Base-by-base conservation (phyloP, 2,888 invertebrate genomes). In the Diaprepes abbreviatus region DNA sequence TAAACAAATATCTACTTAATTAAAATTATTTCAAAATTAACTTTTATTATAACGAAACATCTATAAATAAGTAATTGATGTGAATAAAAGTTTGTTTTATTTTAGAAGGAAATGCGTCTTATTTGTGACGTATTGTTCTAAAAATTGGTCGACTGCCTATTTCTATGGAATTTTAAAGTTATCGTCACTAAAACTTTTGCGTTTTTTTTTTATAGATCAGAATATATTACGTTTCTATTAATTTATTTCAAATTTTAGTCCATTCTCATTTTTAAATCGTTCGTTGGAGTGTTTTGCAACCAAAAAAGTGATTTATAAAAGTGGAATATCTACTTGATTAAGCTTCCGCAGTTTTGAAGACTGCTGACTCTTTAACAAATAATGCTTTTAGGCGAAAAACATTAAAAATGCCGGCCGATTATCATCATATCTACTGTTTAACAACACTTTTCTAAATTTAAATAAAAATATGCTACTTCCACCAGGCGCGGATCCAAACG, bases 121-220 rank as follows among this genome's bases (percentile, higher is more conserved):
- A 21, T 6, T 28, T 31, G n/a, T 50, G 28, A 50, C 28, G 28
- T 28, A 1, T 7, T 14, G 7, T 1, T 28, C 12, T 7, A 21
- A 48, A 48, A 48, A 50, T 50, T 50, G 28, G 48, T 50, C 14
- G 10, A 5, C 48, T 28, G 48, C 28, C 28, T 50, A 28, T 28
- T 31, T 28, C 28, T 9, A 16, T n/a, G 1, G 28, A 28, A 50
- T 5, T 50, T 50, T 9, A 1, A 50, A 50, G 14, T 12, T 50
- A 16, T 14, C 48, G 48, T 28, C 48, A 50, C 16, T 14, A 28
- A 50, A 45, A 6, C 5, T 5, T 24, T 45, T 45, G 21, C 12
- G 45, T 3, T 1, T 45, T 24, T 19, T 21, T 38, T 38, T 17
- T 40, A 3, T 17, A 14, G 6, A 14, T 2, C 16, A 17, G 17